Evolutionary conservation across 2,797 vertebrate species (phyloP).

Genomic region (Sebastes oblongus): DNA sequence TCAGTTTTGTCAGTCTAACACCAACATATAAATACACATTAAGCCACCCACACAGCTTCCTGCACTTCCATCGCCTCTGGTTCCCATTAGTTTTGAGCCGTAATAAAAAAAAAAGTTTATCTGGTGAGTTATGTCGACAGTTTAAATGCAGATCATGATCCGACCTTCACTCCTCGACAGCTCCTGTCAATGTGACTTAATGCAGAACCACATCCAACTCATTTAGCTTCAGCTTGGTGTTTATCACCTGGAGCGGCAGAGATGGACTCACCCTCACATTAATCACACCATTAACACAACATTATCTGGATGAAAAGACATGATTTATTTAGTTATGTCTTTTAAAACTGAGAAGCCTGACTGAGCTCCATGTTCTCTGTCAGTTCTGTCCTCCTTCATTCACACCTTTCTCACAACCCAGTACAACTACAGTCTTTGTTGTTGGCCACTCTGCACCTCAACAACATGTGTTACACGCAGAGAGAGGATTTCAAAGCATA

Average conservation of each 20-base stretch:
- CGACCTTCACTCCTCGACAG: not conserved
- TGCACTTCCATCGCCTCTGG: not conserved
- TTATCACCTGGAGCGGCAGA: conserved; percentile 11
- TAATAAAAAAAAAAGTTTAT: conserved; percentile 16
- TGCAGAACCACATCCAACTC: conserved; percentile 10
- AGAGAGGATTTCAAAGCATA: not conserved
- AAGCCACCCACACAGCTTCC: not conserved
- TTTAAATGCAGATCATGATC: conserved; percentile 34
- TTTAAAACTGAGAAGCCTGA: not conserved
- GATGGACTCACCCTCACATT: not conserved
- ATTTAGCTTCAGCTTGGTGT: conserved; percentile 2
- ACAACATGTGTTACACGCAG: not conserved
- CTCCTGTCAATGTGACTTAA: conserved; percentile 23
- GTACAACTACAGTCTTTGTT: too few species aligned
- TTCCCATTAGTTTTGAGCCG: not conserved
- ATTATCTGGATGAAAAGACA: not conserved
- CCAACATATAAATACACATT: not conserved
- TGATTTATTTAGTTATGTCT: not conserved
- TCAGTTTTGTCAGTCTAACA: not conserved
- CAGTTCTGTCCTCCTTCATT: not conserved
- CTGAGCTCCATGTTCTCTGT: not conserved
- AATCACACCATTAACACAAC: conserved; percentile 9
- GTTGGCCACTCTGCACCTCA: not conserved
- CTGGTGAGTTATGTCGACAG: conserved; percentile 15
- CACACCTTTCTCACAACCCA: not conserved